Conservation (phyloP, 2,797 vertebrate species). For the Chiloscyllium punctatum region DNA sequence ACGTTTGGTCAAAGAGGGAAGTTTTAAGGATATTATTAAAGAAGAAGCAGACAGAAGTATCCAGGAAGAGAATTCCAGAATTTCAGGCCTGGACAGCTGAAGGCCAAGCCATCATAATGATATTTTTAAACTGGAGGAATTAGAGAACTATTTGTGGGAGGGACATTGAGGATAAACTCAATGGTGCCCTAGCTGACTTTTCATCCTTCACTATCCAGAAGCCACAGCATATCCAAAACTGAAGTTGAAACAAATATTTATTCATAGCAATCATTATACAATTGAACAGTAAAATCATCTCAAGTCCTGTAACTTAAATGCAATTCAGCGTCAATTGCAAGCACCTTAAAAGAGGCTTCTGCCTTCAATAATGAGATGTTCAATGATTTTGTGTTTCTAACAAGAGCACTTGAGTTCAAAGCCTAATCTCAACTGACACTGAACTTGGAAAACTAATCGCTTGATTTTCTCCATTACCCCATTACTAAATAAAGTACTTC, state of each 20-base stretch:
- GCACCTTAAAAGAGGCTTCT: background rate
- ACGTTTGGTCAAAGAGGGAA: too few species aligned
- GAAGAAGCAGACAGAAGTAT: too few species aligned
- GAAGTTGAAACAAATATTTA: background rate
- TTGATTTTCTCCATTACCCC: background rate
- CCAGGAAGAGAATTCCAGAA: too few species aligned
- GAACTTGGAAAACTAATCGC: background rate
- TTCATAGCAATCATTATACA: background rate
- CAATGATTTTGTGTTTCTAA: background rate
- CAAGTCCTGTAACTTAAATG: background rate
- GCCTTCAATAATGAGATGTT: background rate
- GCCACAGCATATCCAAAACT: background rate
- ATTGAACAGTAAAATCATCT: background rate
- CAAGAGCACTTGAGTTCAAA: background rate
- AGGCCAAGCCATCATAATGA: too few species aligned
- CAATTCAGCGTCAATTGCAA: background rate
- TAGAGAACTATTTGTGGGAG: background rate
- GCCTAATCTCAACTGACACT: background rate
- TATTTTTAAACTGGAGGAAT: background rate
- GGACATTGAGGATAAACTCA: background rate
- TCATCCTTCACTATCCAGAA: background rate
- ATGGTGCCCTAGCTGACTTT: background rate
- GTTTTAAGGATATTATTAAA: too few species aligned
- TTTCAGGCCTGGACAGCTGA: too few species aligned
- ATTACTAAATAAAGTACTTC: background rate